Conservation (phyloP, 2,888 invertebrate genomes). For the Stenurella melanura region DNA sequence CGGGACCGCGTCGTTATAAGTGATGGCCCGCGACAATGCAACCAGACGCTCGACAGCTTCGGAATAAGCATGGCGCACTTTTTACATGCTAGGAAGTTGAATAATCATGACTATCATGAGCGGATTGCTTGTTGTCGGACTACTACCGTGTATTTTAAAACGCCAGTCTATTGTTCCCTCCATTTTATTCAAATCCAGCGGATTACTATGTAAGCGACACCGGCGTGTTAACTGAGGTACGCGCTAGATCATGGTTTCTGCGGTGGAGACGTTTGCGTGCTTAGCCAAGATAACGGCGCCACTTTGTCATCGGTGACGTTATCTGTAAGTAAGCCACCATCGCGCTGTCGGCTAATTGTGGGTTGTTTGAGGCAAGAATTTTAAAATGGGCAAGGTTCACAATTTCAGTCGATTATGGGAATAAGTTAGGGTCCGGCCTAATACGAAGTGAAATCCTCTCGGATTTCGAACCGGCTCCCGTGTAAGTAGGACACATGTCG, state of each 20-base stretch:
- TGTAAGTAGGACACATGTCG: slow-evolving; percentile 77
- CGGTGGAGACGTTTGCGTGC: slow-evolving; percentile 74
- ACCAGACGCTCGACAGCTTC: slow-evolving; percentile 19
- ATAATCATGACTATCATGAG: slow-evolving; percentile 21
- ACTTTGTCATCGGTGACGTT: slow-evolving; percentile 77
- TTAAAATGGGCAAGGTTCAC: slow-evolving; percentile 26
- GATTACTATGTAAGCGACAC: slow-evolving; percentile 10
- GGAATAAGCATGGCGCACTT: slow-evolving; percentile 12
- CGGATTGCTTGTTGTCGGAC: slow-evolving; percentile 17
- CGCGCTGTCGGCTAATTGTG: slow-evolving; percentile 50
- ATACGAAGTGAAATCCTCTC: slow-evolving; percentile 66
- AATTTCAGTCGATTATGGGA: slow-evolving; percentile 33
- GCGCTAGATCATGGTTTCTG: slow-evolving; percentile 10
- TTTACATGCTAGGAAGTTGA: slow-evolving; percentile 6
- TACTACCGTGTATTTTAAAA: slow-evolving; percentile 17
- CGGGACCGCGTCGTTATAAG: slow-evolving; percentile 40
- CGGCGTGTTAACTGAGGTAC: slow-evolving; percentile 12
- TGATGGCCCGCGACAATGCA: slow-evolving; percentile 23
- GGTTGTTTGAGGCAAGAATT: slow-evolving; percentile 43
- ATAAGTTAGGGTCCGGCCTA: slow-evolving; percentile 58
- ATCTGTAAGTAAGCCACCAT: slow-evolving; percentile 67
- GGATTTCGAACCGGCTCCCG: slow-evolving; percentile 71
- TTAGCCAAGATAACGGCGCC: slow-evolving; percentile 75
- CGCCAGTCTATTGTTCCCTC: slow-evolving; percentile 13
- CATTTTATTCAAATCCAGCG: slow-evolving; percentile 19